Percentiles rank a stretch among this genome's conserved stretches.
These are phyloP conservation scores for Formicarius rufipectus DNA, from an alignment of 2,113 vertebrate genomes.

Conservation along the genomic window DNA sequence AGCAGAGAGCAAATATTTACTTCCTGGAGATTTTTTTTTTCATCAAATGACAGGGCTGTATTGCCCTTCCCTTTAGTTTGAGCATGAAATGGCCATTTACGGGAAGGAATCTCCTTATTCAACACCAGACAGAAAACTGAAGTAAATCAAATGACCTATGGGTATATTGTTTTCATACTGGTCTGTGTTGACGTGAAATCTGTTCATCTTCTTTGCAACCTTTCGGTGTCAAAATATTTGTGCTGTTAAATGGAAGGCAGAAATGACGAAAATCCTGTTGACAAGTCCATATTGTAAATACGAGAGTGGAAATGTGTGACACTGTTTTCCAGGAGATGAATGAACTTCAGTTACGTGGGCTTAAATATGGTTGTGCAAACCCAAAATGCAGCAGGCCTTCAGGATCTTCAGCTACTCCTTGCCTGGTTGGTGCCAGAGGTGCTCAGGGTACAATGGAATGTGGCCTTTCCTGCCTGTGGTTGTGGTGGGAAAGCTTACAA, in stretches of 20 bases:
- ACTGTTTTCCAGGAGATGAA: background rate
- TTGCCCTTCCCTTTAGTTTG: background rate
- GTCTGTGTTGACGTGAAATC: background rate
- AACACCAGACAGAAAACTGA: background rate
- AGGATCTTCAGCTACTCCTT: background rate
- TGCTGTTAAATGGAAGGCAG: background rate
- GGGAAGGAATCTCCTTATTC: background rate
- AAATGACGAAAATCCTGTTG: background rate
- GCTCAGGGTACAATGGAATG: accelerated
- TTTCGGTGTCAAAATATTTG: background rate
- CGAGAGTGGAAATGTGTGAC: accelerated
- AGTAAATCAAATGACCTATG: background rate
- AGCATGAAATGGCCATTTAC: background rate
- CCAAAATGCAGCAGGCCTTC: background rate
- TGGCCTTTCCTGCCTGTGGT: background rate
- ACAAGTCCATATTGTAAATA: background rate
- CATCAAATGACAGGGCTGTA: background rate
- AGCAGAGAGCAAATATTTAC: slow-evolving; percentile 2
- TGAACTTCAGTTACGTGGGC: background rate
- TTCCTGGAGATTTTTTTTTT: background rate
- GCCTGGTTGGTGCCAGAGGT: background rate
- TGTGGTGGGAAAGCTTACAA: background rate
- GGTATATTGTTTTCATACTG: background rate
- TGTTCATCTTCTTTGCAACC: background rate
- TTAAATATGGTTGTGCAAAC: background rate